Conservation (phyloP, 2,888 invertebrate species). For the Sarcophaga carnaria region DNA sequence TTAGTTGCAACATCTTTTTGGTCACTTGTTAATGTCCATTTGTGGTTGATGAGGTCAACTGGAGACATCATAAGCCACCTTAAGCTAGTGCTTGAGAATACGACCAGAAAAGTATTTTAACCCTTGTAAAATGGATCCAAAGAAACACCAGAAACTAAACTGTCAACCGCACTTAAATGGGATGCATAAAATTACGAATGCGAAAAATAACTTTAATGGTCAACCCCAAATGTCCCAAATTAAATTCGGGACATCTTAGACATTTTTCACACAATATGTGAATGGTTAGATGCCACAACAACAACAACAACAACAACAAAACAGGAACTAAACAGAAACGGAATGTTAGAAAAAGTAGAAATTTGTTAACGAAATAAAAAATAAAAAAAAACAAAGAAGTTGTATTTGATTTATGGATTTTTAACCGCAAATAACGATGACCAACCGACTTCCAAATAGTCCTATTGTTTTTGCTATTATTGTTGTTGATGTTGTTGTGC, state of each 20-base stretch:
- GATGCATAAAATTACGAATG: conserved; percentile 55
- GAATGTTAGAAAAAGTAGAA: not conserved
- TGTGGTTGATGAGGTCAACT: conserved; percentile 76
- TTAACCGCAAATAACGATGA: conserved; percentile 78
- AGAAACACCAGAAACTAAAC: conserved; percentile 64
- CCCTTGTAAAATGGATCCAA: conserved; percentile 42
- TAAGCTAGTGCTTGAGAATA: conserved; percentile 17
- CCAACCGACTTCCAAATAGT: conserved; percentile 65
- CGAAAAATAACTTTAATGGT: conserved; percentile 48
- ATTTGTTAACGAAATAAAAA: conserved; percentile 38
- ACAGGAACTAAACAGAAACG: not conserved
- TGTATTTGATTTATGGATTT: conserved; percentile 81
- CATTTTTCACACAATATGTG: conserved; percentile 66
- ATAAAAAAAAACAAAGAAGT: conserved; percentile 61
- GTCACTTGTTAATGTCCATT: conserved; percentile 75
- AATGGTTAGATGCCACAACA: conserved; percentile 13
- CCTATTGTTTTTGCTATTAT: conserved; percentile 21
- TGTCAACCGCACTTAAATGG: conserved; percentile 77
- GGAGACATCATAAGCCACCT: conserved; percentile 59
- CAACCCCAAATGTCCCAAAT: conserved; percentile 48
- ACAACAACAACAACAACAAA: conserved; percentile 29
- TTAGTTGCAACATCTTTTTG: conserved; percentile 31
- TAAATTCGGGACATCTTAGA: conserved; percentile 75
- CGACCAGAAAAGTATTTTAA: conserved; percentile 45
- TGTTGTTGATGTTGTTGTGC: conserved; percentile 47